Evolutionary conservation across 2,113 vertebrate species (phyloP), one percentile per base, ranked within the genome.

Genomic region (Electrona antarctica): DNA sequence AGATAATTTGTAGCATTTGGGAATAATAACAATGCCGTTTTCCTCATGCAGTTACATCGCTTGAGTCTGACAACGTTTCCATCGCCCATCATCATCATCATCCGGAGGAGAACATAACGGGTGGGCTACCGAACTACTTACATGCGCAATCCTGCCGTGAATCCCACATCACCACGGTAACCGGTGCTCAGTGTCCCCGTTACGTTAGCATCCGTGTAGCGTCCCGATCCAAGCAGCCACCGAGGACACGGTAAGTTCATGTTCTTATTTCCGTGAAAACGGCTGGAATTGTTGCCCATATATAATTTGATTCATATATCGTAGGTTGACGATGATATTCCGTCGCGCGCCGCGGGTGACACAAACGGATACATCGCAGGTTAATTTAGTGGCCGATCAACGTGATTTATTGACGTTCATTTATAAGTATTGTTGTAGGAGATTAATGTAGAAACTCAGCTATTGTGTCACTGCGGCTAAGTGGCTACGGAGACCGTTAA

Each of bases 101-200:
- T 69, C 79, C 64, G 74, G 74, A 82, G 73, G 71, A 82, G 73
- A 45, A 75, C 76, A 63, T 73, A 85, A 81, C 77, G 47, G 73
- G 83, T 78, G 7, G 60, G 55, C 73, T 68, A 58, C 68, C 62
- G 60, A 60, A 72, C 74, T 56, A 78, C 86, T 74, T 41, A 21
- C 21, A 21, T 88, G 87, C 90, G 91, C 88, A 89, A 86, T 86
- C 64, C 81, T 80, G 81, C 75, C 61, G 77, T 69, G 83, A 80
- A 82, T 69, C 86, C 75, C 77, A 49, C 85, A 80, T 93, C 91
- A 84, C 90, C 92, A 91, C 76, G 90, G 89, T 82, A 92, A 92
- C 91, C 85, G 80, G 81, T 76, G 77, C 63, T 71, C 81, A 76
- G 68, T 61, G 76, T 78, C 77, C 63, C 77, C 71, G 64, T 2